These are phyloP conservation scores for Therioaphis trifolii DNA, from an alignment of 2,888 invertebrate species.

Conservation along the genomic window DNA sequence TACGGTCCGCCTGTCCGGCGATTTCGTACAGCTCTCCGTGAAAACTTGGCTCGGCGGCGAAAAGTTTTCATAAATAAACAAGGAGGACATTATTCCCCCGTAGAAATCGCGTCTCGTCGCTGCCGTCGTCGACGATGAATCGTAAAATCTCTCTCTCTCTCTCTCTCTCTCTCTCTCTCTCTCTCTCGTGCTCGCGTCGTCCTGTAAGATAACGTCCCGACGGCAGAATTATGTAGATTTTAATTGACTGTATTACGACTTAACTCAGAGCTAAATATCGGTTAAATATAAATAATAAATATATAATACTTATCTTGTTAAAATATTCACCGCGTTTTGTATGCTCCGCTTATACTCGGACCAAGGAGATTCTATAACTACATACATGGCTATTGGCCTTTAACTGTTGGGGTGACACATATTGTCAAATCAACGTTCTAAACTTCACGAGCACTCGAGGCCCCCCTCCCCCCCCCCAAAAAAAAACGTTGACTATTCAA, in stretches of 20 bases:
- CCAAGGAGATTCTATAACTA: too few species aligned
- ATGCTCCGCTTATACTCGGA: too few species aligned
- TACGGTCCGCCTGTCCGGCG: not conserved
- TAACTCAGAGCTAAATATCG: not conserved
- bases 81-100: slow-evolving; percentile 5
- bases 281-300: not conserved
- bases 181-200: not conserved
- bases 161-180: not conserved
- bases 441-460: not conserved
- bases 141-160: not conserved
- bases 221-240: slow-evolving; percentile 7
- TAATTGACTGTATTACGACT: slow-evolving; percentile 1
- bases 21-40: not conserved
- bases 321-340: not conserved
- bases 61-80: slow-evolving; percentile 22
- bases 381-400: too few species aligned
- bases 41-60: not conserved
- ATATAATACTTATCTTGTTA: not conserved
- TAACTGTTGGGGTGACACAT: too few species aligned
- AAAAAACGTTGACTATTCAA: too few species aligned
- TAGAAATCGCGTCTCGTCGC: not conserved
- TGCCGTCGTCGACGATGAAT: not conserved
- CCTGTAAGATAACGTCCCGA: not conserved
- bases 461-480: not conserved
- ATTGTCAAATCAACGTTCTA: too few species aligned